Percentiles rank a stretch among this genome's conserved stretches.
These are phyloP conservation scores for Phalloptychus januarius DNA, from an alignment of 2,797 vertebrate species.

Conservation along the genomic window DNA sequence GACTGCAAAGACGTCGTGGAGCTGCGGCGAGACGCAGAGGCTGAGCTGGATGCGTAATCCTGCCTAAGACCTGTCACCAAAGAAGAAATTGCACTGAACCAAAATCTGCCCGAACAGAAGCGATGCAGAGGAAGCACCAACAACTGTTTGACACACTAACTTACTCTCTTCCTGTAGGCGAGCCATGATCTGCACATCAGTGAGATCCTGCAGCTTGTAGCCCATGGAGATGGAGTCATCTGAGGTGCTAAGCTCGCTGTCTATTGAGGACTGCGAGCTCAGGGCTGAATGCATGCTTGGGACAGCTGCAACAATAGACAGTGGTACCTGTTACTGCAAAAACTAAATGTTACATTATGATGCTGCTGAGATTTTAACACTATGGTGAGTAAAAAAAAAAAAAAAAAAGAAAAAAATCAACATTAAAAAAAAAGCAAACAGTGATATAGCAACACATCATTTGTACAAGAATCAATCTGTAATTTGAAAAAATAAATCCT, in stretches of 20 bases:
- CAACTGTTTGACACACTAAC: slow-evolving; percentile 51
- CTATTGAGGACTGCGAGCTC: slow-evolving; percentile 93
- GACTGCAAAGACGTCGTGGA: slow-evolving; percentile 91
- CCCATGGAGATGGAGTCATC: slow-evolving; percentile 97
- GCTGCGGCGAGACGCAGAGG: slow-evolving; percentile 88
- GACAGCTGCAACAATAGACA: slow-evolving; percentile 73
- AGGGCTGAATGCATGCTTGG: slow-evolving; percentile 84
- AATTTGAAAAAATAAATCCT: neutral
- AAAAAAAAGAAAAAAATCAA: neutral
- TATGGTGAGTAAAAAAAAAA: neutral
- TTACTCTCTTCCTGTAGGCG: slow-evolving; percentile 92
- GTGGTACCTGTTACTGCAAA: slow-evolving; percentile 15
- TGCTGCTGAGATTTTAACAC: neutral
- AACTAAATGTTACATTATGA: neutral
- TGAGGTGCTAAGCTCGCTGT: slow-evolving; percentile 92
- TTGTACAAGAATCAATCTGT: neutral
- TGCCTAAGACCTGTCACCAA: slow-evolving; percentile 86
- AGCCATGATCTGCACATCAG: slow-evolving; percentile 95
- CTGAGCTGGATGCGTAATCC: slow-evolving; percentile 91
- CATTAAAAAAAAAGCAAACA: neutral
- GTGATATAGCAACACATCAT: neutral
- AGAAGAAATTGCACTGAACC: neutral
- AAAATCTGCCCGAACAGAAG: neutral
- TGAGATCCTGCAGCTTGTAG: slow-evolving; percentile 93
- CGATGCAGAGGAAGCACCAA: neutral